phyloP scores from a whole-genome alignment of 2,113 vertebrate species.

The Lagenorhynchus albirostris region DNA sequence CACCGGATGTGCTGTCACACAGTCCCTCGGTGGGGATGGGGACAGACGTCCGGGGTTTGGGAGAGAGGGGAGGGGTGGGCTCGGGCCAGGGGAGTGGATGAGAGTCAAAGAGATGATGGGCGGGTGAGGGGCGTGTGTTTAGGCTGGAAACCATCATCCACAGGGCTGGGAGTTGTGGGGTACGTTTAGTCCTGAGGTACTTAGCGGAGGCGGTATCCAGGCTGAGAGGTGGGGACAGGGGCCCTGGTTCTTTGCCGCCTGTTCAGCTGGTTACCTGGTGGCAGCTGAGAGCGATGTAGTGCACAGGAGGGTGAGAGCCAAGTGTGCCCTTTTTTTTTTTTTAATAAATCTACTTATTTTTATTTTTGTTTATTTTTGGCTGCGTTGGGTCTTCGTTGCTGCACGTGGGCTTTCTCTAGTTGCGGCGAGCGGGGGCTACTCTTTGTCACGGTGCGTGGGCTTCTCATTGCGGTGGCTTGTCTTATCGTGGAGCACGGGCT shows the following conservation, averaged over 20 bases:
- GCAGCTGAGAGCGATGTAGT: rapidly evolving
- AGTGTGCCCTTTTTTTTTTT: background rate
- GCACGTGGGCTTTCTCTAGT: rapidly evolving
- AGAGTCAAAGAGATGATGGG: background rate
- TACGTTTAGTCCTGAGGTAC: background rate
- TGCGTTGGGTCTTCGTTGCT: too few species aligned
- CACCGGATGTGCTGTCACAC: rapidly evolving
- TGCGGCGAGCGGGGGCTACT: too few species aligned
- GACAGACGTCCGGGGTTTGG: background rate
- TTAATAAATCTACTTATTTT: too few species aligned
- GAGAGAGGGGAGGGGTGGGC: background rate
- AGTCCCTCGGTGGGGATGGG: background rate
- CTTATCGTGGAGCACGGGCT: too few species aligned
- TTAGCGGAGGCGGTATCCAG: background rate
- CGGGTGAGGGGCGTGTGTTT: background rate
- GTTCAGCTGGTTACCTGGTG: background rate
- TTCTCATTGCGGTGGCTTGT: too few species aligned
- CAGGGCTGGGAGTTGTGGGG: background rate
- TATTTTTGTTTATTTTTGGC: too few species aligned
- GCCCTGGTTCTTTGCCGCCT: background rate
- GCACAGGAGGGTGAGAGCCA: background rate
- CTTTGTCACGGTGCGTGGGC: rapidly evolving
- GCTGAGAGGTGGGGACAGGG: rapidly evolving
- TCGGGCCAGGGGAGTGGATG: background rate
- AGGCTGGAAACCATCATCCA: background rate